Conservation (phyloP, 2,888 invertebrate species). For the Epistrophe grossulariae region DNA sequence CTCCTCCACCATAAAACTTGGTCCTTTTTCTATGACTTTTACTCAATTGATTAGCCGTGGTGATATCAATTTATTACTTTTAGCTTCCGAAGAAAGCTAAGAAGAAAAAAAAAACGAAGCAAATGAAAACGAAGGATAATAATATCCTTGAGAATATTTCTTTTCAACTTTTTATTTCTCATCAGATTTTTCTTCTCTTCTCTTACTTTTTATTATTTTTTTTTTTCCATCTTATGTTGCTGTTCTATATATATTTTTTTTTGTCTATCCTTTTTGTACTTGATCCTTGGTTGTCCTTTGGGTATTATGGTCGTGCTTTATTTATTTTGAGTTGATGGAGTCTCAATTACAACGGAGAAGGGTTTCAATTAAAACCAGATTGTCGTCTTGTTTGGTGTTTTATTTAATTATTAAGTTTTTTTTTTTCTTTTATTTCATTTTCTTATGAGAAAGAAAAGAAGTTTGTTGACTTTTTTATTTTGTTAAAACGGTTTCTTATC, state of each 20-base stretch:
- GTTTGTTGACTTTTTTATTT: conserved; percentile 40
- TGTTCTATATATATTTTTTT: neutral
- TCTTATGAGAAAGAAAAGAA: neutral
- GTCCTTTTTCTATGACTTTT: conserved; percentile 45
- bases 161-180: conserved; percentile 35
- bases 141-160: conserved; percentile 53
- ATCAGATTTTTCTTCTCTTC: conserved; percentile 5
- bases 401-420: conserved; percentile 66
- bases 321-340: conserved; percentile 73
- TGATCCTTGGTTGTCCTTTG: conserved; percentile 28
- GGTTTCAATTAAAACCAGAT: conserved; percentile 76
- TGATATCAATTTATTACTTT: conserved; percentile 76
- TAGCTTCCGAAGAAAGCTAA: conserved; percentile 58
- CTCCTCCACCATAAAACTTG: neutral
- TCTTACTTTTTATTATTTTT: conserved; percentile 2
- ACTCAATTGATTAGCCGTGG: conserved; percentile 75
- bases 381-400: conserved; percentile 75
- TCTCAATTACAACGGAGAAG: conserved; percentile 75
- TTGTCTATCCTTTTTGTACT: conserved; percentile 5
- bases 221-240: neutral
- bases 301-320: conserved; percentile 48
- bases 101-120: conserved; percentile 27
- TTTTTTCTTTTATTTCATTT: conserved; percentile 2
- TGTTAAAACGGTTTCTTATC: conserved; percentile 14
- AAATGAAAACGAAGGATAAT: conserved; percentile 30